Conservation (phyloP, 2,113 vertebrate genomes). For the Cnemophilus loriae region DNA sequence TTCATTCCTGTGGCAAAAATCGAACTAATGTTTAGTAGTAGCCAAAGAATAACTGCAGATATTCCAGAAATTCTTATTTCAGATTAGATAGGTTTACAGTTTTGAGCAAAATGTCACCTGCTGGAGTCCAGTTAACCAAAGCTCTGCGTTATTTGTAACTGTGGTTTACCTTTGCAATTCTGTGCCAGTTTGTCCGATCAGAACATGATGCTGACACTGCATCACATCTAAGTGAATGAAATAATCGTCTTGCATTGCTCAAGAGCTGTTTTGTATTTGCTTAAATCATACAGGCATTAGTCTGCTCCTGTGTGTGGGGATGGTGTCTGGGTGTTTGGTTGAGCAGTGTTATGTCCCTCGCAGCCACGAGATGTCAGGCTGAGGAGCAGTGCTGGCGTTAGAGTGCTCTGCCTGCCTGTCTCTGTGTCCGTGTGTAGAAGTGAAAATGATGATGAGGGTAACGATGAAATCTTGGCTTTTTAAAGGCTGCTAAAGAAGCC, state of each 20-base stretch:
- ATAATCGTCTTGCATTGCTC: slow-evolving; percentile 37
- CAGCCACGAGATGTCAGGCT: slow-evolving; percentile 72
- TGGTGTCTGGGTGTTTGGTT: neutral
- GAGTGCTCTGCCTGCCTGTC: accelerated
- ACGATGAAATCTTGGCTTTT: neutral
- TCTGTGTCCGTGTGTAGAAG: accelerated
- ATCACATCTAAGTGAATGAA: slow-evolving; percentile 44
- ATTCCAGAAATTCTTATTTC: neutral
- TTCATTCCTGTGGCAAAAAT: slow-evolving; percentile 3
- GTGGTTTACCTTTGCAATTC: neutral
- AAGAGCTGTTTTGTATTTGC: slow-evolving; percentile 30
- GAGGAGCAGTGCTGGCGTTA: neutral
- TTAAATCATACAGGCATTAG: neutral
- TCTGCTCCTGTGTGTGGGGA: neutral
- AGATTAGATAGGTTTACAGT: neutral
- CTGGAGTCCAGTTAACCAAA: slow-evolving; percentile 1
- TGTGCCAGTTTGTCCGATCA: slow-evolving; percentile 9
- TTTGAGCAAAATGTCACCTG: neutral
- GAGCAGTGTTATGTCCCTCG: neutral
- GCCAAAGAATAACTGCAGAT: neutral
- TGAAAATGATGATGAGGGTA: neutral
- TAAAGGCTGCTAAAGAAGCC: neutral
- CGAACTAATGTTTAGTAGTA: neutral
- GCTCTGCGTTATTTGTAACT: neutral
- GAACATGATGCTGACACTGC: neutral